Percentiles rank a stretch among this genome's conserved stretches.
Evolutionary conservation across 2,113 vertebrate genomes (phyloP).

Genomic region (Chascanopsetta lugubris): DNA sequence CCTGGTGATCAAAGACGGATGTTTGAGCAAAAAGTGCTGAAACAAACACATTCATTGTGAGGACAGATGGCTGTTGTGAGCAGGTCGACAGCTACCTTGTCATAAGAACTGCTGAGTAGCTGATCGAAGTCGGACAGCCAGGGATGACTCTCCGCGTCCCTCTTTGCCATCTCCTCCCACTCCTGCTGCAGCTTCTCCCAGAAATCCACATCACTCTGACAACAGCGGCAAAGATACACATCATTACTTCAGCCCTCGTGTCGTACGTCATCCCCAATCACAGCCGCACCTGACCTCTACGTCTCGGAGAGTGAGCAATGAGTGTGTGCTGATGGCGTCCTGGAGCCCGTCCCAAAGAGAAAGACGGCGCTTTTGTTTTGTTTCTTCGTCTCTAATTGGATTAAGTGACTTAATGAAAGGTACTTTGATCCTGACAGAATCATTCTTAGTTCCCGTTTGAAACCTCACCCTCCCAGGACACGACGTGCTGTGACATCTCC

Average conservation of each 20-base stretch:
- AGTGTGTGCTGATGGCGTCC: background rate
- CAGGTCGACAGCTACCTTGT: slow-evolving; percentile 85
- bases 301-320: background rate
- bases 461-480: slow-evolving; percentile 2
- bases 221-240: slow-evolving; percentile 36
- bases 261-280: background rate
- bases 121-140: slow-evolving; percentile 98
- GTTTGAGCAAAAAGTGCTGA: slow-evolving; percentile 10
- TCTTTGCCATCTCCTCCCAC: slow-evolving; percentile 98
- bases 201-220: slow-evolving; percentile 97
- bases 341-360: background rate
- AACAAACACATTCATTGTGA: slow-evolving; percentile 7
- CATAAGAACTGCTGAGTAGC: slow-evolving; percentile 87
- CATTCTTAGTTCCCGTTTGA: slow-evolving; percentile 1
- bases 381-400: slow-evolving; percentile 1
- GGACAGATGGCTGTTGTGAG: background rate
- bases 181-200: slow-evolving; percentile 99
- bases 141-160: slow-evolving; percentile 95
- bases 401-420: background rate
- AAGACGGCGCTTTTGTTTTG: background rate
- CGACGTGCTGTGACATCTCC: background rate
- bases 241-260: slow-evolving; percentile 12
- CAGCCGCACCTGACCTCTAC: slow-evolving; percentile 23
- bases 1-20: background rate
- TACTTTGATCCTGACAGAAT: slow-evolving; percentile 5